Percentiles rank a stretch among this genome's conserved stretches.
phyloP scores from a whole-genome alignment of 2,797 vertebrate species.

The Hirundo rustica region DNA sequence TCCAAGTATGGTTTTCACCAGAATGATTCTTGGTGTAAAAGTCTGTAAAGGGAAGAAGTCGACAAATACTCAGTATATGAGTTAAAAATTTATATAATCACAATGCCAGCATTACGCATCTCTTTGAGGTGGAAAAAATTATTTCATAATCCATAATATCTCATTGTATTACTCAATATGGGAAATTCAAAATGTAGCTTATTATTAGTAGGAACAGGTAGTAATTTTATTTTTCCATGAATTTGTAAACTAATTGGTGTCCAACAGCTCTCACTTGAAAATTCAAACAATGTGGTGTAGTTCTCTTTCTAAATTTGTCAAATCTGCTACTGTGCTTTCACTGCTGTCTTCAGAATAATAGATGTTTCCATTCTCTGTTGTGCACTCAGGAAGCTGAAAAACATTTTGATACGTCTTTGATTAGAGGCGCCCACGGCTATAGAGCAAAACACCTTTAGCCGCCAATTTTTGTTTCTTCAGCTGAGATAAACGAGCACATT shows the following conservation, averaged over 20 bases:
- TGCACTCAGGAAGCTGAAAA: background rate
- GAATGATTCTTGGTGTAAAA: background rate
- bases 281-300: background rate
- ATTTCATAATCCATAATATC: background rate
- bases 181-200: background rate
- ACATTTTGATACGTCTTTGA: background rate
- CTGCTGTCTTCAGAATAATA: background rate
- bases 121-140: background rate
- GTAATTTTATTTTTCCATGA: background rate
- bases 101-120: background rate
- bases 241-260: background rate
- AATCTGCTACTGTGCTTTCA: background rate
- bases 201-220: background rate
- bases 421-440: background rate
- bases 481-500: background rate
- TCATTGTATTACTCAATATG: background rate
- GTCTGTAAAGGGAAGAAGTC: background rate
- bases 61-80: background rate
- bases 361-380: background rate
- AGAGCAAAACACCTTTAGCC: background rate
- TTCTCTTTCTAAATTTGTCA: background rate
- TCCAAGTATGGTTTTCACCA: background rate
- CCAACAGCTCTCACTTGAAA: background rate
- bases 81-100: background rate
- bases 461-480: background rate